These are phyloP conservation scores for Platycheirus albimanus DNA, from an alignment of 2,888 invertebrate genomes.

Conservation along the genomic window DNA sequence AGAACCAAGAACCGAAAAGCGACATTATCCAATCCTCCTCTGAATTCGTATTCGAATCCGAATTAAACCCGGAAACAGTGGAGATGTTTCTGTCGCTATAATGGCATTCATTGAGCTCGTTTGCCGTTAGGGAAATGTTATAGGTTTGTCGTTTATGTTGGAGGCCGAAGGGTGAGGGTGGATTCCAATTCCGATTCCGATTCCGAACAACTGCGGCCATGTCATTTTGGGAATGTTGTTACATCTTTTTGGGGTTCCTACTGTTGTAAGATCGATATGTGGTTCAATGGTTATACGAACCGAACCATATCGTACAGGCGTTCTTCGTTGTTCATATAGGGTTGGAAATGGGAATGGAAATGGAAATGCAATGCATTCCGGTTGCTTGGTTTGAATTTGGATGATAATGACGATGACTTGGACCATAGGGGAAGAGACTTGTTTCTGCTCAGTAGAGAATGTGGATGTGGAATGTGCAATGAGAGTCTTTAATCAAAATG, in stretches of 20 bases:
- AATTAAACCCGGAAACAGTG: conserved; percentile 66
- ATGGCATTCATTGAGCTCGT: conserved; percentile 55
- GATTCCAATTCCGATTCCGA: conserved; percentile 13
- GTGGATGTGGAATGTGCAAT: conserved; percentile 49
- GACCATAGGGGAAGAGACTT: conserved; percentile 22
- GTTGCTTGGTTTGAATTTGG: conserved; percentile 44
- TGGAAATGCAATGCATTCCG: conserved; percentile 61
- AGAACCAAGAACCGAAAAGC: conserved; percentile 7
- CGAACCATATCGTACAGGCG: conserved; percentile 1
- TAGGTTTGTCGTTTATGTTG: not conserved
- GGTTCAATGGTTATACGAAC: conserved; percentile 39
- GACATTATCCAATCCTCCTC: conserved; percentile 60
- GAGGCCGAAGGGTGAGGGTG: not conserved
- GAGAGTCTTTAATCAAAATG: conserved; percentile 54
- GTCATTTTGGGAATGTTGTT: conserved; percentile 67
- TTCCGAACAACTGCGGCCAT: conserved; percentile 68
- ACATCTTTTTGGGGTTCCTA: conserved; percentile 41
- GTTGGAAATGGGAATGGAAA: too few species aligned
- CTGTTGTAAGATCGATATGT: conserved; percentile 57
- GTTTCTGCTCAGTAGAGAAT: conserved; percentile 16
- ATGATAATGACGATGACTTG: conserved; percentile 62
- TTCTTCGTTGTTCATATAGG: too few species aligned
- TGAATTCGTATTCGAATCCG: conserved; percentile 55
- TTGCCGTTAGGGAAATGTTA: conserved; percentile 39
- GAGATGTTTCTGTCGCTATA: conserved; percentile 65